Evolutionary conservation across 2,113 vertebrate genomes (phyloP).

Genomic region (Planiliza haematocheilus): DNA sequence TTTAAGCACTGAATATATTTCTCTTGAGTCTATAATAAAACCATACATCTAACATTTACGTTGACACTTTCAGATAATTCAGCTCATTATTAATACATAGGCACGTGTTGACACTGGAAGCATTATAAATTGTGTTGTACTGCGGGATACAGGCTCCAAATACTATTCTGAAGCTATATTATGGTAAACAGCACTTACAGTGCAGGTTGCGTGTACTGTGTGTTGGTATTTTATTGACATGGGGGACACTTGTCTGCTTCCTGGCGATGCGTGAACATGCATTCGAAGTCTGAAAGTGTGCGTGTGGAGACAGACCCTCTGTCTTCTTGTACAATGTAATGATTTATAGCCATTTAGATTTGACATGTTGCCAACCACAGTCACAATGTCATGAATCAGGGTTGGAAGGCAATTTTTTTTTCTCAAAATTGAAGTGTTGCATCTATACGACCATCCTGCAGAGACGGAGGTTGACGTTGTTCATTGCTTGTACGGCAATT

Average conservation of each 20-base stretch:
- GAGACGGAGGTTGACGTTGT: background rate
- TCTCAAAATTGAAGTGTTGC: background rate
- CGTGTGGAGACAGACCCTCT: background rate
- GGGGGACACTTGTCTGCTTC: background rate
- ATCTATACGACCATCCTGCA: background rate
- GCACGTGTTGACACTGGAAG: too few species aligned
- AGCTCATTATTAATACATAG: too few species aligned
- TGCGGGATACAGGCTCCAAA: background rate
- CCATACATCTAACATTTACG: too few species aligned
- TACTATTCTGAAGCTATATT: background rate
- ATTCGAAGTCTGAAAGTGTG: background rate
- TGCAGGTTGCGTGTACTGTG: background rate
- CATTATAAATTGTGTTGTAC: background rate
- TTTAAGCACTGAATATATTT: too few species aligned
- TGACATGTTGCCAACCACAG: background rate
- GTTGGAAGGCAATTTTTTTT: background rate
- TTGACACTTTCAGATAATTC: too few species aligned
- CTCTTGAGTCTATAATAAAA: too few species aligned
- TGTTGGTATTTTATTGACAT: background rate
- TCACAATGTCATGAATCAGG: background rate
- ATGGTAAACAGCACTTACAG: background rate
- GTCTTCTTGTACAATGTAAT: background rate
- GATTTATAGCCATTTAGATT: background rate
- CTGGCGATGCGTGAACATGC: background rate
- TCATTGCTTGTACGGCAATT: background rate